A percentile compares a stretch with the other conserved stretches of the same genome.
Conservation (phyloP, 2,888 invertebrate species). For the Apotomis capreana region DNA sequence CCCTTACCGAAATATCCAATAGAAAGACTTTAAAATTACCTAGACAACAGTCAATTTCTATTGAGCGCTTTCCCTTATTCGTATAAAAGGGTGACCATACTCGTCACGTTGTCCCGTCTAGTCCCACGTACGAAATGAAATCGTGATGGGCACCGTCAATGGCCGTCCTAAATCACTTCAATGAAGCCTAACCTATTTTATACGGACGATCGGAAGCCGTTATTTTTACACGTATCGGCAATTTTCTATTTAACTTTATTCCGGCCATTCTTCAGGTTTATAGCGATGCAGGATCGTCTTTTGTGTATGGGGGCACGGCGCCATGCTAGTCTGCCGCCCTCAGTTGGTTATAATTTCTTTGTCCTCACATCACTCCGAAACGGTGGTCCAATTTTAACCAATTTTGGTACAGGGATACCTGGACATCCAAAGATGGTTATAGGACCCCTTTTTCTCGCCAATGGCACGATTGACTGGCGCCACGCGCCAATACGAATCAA, state of each 20-base stretch:
- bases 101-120: background rate
- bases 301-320: no score
- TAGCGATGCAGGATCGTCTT: no score
- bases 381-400: no score
- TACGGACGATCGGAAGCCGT: background rate
- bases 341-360: no score
- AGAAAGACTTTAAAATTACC: background rate
- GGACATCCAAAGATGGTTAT: no score
- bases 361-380: no score
- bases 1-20: no score
- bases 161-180: constrained; percentile 6
- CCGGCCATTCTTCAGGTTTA: background rate
- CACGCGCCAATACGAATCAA: no score
- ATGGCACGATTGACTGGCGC: no score
- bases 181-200: background rate
- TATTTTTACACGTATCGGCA: constrained; percentile 6
- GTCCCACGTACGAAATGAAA: constrained; percentile 11
- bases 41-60: background rate
- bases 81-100: constrained; percentile 7
- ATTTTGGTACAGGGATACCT: no score
- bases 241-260: background rate
- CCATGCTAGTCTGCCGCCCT: no score
- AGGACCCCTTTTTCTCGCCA: no score
- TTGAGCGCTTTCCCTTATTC: background rate
- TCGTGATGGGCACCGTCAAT: constrained; percentile 1